Evolutionary conservation across 92 coral and sea anemone genomes (phyloP), one percentile per base, ranked within the genome.

Genomic region (Nematostella vectensis): DNA sequence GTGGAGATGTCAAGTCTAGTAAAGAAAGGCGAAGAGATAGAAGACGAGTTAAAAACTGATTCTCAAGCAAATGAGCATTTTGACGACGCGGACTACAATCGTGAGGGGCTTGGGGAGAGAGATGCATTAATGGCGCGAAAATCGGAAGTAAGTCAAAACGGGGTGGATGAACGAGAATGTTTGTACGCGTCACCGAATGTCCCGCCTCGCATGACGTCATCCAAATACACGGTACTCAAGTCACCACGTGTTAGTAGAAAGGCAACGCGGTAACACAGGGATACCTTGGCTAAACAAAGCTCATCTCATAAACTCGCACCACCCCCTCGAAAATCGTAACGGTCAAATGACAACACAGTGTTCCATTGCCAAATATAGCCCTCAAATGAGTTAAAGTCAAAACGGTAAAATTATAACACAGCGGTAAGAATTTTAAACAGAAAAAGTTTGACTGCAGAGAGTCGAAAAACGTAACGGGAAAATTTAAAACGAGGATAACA

Each of bases 221-320:
- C 55, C 8, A 55, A 66, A 45, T 57, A 55, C 30, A 55, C 60
- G 4, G 63, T 66, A 2, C 30, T 55, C 22, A 55, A 51, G n/a
- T 66, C 70, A 16, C 60, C 61, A 26, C 31, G 31, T 15, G 19
- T 54, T 9, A 16, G 15, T 20, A 54, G 57, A 12, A 64, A 64
- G 27, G 50, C 70, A 26, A 22, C 22, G 20, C 58, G 50, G 29
- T 64, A 52, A 36, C 26, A 9, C 4, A 53, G 42, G 15, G 42
- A 15, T n/a, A n/a, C n/a, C n/a, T n/a, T n/a, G n/a, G n/a, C n/a
- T n/a, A n/a, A n/a, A n/a, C n/a, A n/a, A n/a, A n/a, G n/a, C n/a
- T n/a, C n/a, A n/a, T n/a, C n/a, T n/a, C n/a, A n/a, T n/a, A n/a
- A n/a, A n/a, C n/a, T n/a, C n/a, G n/a, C n/a, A n/a, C n/a, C n/a